These are phyloP conservation scores for Hippolais icterina DNA, from an alignment of 2,113 vertebrate genomes.

Conservation along the genomic window DNA sequence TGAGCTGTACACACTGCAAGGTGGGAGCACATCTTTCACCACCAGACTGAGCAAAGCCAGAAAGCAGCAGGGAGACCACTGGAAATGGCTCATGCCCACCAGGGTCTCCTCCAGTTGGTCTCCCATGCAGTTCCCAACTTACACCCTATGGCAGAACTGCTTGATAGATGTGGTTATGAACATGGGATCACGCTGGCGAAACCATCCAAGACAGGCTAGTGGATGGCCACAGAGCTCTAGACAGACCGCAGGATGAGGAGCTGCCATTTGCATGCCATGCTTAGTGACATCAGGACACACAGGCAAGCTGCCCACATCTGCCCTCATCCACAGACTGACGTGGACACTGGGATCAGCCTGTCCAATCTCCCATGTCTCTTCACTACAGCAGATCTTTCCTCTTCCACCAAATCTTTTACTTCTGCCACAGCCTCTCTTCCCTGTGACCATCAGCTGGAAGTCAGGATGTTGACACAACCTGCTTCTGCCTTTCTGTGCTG, in stretches of 20 bases:
- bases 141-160: neutral
- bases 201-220: neutral
- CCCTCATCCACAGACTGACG: neutral
- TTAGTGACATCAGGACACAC: rapidly evolving
- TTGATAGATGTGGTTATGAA: neutral
- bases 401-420: neutral
- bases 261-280: rapidly evolving
- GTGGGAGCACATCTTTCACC: neutral
- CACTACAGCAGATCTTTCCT: neutral
- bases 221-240: neutral
- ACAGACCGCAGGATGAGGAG: neutral
- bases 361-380: neutral
- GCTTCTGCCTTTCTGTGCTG: neutral
- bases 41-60: neutral
- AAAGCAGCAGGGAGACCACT: neutral
- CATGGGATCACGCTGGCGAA: neutral
- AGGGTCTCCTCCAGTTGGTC: rapidly evolving
- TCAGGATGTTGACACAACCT: neutral
- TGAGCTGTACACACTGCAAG: neutral
- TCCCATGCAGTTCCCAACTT: rapidly evolving
- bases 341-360: neutral
- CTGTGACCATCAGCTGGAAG: neutral
- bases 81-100: neutral
- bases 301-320: rapidly evolving
- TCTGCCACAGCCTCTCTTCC: rapidly evolving